Base-by-base conservation (phyloP, 2,888 invertebrate genomes). In the Lordiphosa andalusiaca region DNA sequence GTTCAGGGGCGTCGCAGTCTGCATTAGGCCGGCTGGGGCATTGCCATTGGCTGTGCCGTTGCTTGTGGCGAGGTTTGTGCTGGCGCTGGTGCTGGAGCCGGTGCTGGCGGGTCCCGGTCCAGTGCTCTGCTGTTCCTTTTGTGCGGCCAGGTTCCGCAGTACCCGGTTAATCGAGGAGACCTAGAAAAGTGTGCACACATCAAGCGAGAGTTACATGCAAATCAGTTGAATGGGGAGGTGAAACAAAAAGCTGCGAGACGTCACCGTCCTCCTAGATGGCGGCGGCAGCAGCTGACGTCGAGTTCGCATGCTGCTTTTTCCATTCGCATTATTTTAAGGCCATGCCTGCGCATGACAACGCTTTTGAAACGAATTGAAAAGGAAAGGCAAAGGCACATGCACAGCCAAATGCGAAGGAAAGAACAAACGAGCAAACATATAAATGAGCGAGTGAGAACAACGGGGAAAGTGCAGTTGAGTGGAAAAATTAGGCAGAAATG, bases 111-210 rank as follows among this genome's bases (percentile, higher is more conserved):
- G 10, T 35, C 37, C 60, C 6, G 62, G n/a, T 39, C 65, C 66
- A 21, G 68, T 12, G 10, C 52, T 72, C 51, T 87, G 88, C 59
- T 88, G 88, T 49, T 89, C 98, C 90, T 98, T 99, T 90, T 98
- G 97, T 39, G 97, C 96, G 10, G 98, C 97, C 84, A 99, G 92
- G 91, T 98, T 99, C 66, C 99, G 92, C 53, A 99, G 92, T 56
- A 99, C 99, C 74, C 99, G 94, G 92, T 99, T 99, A 90, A 99
- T 99, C 7, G 88, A 88, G 9, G 88, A 88, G 19, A 88, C 88
- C 88, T 88, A 30, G 7, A 60, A 58, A 51, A 35, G 2, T 12
- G 30, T 13, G 19, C n/a, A 19, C 6, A 30, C 19, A 9, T 5
- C 30, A 30, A 1, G 30, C 30, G 3, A 30, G 30, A 30, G 30